Conservation (phyloP, 2,888 invertebrate species). For the Sylvicola fuscatus region DNA sequence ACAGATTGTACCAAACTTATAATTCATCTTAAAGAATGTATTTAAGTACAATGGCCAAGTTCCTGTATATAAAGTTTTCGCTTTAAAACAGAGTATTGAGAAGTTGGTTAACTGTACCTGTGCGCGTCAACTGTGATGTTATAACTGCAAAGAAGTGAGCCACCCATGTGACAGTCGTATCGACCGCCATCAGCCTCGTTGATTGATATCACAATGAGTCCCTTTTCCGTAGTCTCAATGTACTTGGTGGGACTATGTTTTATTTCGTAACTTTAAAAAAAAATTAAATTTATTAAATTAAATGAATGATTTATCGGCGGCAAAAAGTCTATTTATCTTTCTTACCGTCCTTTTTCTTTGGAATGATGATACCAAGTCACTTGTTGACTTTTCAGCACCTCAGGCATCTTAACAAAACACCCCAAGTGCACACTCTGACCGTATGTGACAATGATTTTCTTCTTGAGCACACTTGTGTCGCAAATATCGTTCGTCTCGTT, state of each 20-base stretch:
- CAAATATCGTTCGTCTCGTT: slow-evolving; percentile 80
- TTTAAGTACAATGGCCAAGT: too few species aligned
- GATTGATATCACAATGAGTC: slow-evolving; percentile 71
- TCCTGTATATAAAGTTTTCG: too few species aligned
- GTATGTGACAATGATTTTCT: slow-evolving; percentile 78
- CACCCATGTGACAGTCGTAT: slow-evolving; percentile 82
- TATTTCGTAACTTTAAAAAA: slow-evolving; percentile 20
- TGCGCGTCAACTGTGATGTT: slow-evolving; percentile 85
- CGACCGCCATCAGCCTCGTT: slow-evolving; percentile 75
- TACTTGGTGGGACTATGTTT: slow-evolving; percentile 66
- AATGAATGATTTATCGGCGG: too few species aligned
- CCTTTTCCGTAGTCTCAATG: slow-evolving; percentile 82
- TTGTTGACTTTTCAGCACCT: slow-evolving; percentile 58
- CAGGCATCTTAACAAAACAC: slow-evolving; percentile 78
- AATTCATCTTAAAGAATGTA: too few species aligned
- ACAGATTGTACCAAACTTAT: neutral
- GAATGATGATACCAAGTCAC: slow-evolving; percentile 79
- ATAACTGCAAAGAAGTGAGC: slow-evolving; percentile 70
- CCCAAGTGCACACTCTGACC: slow-evolving; percentile 83
- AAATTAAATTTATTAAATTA: slow-evolving; percentile 4
- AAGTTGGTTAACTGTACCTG: slow-evolving; percentile 27
- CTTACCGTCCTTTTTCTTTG: slow-evolving; percentile 59
- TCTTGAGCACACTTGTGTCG: slow-evolving; percentile 72
- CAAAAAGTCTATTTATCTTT: slow-evolving; percentile 5
- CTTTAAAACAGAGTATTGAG: too few species aligned